Evolutionary conservation across 2,888 invertebrate species (phyloP), one percentile per base, ranked within the genome.

Genomic region (Temnothorax ravouxi): DNA sequence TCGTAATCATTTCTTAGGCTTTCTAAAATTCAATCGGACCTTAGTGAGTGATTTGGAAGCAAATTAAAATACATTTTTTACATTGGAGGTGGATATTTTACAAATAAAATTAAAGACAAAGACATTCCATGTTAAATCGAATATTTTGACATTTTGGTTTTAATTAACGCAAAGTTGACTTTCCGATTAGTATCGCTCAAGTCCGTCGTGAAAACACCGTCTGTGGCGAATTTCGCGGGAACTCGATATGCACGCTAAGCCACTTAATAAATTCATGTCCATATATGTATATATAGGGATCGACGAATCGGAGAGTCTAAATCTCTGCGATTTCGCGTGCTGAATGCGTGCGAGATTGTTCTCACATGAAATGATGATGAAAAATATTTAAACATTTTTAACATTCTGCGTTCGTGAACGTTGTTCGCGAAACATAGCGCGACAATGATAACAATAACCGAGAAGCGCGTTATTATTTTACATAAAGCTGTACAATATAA

Each of bases 181-280:
- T n/a, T 83, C 62, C 80, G 87, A 90, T 90, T 90, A 88, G 59
- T 84, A 80, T 72, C 34, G 86, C 79, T 82, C 83, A 44, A 38
- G 47, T 59, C 13, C 21, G 59, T n/a, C 21, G 59, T 13, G 47
- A 59, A 59, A 79, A 56, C 15, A 21, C 2, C 29, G 54, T 47
- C 21, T 29, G 18, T 34, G 44, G n/a, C 6, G 8, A 79, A 67
- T 66, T 77, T 77, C 13, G 6, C 21, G n/a, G 15, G 1, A 11
- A 69, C 21, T 56, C 56, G n/a, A 56, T 44, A 44, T 52, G 38
- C 56, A 67, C 44, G 21, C 34, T 69, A 21, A 79, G 44, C 34
- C 69, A 59, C 41, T 59, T 59, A 69, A 79, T 79, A 69, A 69
- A 79, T 79, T 21, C 44, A 21, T 34, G 13, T 69, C 18, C 21